Percentiles rank a stretch among this genome's conserved stretches.
Evolutionary conservation across 2,888 invertebrate genomes (phyloP).

Genomic region (Calephelis perditalis): DNA sequence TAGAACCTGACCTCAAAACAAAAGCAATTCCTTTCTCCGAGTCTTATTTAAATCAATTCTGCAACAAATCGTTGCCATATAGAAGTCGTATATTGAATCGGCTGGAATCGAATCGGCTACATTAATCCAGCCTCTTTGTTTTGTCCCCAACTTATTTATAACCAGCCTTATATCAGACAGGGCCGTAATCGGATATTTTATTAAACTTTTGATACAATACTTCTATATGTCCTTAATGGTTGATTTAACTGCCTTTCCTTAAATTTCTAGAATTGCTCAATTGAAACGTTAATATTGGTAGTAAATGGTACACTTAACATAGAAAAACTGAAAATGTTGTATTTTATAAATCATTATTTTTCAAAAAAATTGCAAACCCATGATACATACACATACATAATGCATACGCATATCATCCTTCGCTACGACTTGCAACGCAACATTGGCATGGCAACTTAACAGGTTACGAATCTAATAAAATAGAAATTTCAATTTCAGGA

Average conservation of each 20-base stretch:
- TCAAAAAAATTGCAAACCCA: no score
- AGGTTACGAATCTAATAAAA: no score
- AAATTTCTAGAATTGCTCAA: neutral
- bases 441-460: no score
- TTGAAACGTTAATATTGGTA: neutral
- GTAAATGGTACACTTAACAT: no score
- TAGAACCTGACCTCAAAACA: neutral
- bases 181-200: slow-evolving; percentile 35
- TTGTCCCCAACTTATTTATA: slow-evolving; percentile 60
- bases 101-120: slow-evolving; percentile 40
- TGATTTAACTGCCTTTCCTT: slow-evolving; percentile 10
- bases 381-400: no score
- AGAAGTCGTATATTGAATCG: slow-evolving; percentile 29
- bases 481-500: no score
- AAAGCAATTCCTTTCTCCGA: slow-evolving; percentile 2
- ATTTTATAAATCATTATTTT: no score
- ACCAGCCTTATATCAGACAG: slow-evolving; percentile 39
- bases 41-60: slow-evolving; percentile 16
- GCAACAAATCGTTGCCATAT: slow-evolving; percentile 25
- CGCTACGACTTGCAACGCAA: no score
- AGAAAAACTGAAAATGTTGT: no score
- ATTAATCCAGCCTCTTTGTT: slow-evolving; percentile 59
- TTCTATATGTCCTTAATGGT: slow-evolving; percentile 14
- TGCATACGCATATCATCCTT: no score
- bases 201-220: slow-evolving; percentile 17